Percentiles rank a stretch among this genome's conserved stretches.
Evolutionary conservation across 1,140 invertebrate species (phyloP).

Genomic region (Lethocerus indicus): DNA sequence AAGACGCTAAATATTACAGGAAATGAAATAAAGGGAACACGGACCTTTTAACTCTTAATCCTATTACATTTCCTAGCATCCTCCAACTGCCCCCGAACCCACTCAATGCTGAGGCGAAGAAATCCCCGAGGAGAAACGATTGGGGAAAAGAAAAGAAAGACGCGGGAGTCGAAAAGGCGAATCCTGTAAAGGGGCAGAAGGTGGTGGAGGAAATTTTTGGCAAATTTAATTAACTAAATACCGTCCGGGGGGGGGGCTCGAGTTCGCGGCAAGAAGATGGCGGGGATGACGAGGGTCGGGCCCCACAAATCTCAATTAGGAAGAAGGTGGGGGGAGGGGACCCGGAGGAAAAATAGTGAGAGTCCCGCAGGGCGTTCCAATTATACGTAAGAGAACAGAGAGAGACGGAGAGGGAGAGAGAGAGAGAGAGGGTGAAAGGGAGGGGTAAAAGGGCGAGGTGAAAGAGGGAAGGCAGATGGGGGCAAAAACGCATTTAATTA

Average conservation of each 20-base stretch:
- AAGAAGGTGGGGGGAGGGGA: conserved; percentile 20
- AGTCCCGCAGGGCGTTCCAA: conserved; percentile 10
- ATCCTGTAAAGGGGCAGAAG: no score
- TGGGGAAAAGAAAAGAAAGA: no score
- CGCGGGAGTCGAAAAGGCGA: no score
- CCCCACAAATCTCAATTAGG: background rate
- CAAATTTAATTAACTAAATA: conserved; percentile 8
- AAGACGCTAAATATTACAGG: no score
- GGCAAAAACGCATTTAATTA: no score
- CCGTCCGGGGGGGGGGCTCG: background rate
- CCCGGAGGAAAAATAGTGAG: conserved; percentile 23
- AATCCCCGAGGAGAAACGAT: no score
- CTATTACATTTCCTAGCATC: no score
- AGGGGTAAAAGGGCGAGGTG: background rate
- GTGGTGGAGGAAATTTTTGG: conserved; percentile 15
- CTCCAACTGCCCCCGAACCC: no score
- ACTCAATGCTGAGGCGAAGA: no score
- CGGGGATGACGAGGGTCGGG: no score
- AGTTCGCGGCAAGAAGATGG: background rate
- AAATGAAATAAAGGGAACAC: no score
- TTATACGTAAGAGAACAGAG: background rate
- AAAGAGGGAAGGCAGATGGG: background rate
- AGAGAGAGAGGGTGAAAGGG: conserved; percentile 7
- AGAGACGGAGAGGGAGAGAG: conserved; percentile 8
- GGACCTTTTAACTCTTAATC: no score